phyloP scores from a whole-genome alignment of 2,797 vertebrate species.

The Eulemur rubriventer region DNA sequence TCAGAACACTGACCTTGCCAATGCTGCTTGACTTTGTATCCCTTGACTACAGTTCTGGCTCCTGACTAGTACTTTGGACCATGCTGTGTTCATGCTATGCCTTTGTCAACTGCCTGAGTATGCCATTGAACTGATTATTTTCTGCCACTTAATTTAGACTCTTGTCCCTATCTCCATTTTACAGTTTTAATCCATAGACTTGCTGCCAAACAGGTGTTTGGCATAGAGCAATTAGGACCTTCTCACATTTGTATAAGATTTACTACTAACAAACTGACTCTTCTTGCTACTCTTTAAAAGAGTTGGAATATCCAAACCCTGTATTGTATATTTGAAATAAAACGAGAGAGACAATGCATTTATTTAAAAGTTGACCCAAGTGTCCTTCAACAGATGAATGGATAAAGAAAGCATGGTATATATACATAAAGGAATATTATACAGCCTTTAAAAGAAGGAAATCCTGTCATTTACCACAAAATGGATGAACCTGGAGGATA shows the following conservation, averaged over 20 bases:
- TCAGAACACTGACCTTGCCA: background rate
- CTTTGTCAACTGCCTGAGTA: background rate
- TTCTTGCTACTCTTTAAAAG: background rate
- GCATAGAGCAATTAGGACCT: background rate
- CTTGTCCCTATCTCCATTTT: background rate
- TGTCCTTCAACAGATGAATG: background rate
- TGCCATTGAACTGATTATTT: background rate
- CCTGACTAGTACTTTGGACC: background rate
- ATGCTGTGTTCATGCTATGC: background rate
- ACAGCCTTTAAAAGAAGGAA: too few relatives aligned
- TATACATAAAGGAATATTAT: too few relatives aligned
- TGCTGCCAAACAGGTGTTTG: background rate
- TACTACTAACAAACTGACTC: background rate
- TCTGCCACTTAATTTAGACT: constrained; percentile 12
- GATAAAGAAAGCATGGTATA: too few relatives aligned
- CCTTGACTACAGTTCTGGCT: background rate
- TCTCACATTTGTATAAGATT: constrained; percentile 20
- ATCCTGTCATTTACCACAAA: too few relatives aligned
- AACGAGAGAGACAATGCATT: background rate
- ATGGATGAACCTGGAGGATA: too few relatives aligned
- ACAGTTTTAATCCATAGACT: background rate
- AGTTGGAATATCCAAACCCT: background rate
- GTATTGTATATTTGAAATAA: constrained; percentile 10
- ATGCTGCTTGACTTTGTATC: background rate
- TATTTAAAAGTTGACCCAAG: background rate